phyloP scores from a whole-genome alignment of 2,797 vertebrate genomes.

The Huso huso region DNA sequence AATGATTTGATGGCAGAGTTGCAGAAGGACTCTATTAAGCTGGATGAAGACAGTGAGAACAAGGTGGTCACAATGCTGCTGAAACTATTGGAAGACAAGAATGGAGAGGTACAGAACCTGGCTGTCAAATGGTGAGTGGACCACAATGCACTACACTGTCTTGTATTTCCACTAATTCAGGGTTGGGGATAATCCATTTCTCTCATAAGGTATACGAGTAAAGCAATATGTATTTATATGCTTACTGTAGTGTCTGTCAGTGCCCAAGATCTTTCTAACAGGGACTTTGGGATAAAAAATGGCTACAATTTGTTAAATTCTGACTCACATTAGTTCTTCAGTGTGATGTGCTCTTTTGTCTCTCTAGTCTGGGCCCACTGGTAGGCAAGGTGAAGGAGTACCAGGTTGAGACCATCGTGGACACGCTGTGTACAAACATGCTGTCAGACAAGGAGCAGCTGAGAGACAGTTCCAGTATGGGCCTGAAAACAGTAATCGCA shows the following conservation, averaged over 20 bases:
- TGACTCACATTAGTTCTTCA: no score
- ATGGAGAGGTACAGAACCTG: conserved; percentile 91
- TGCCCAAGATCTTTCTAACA: no score
- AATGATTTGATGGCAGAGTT: conserved; percentile 93
- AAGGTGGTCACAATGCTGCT: conserved; percentile 87
- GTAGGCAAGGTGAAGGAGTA: conserved; percentile 91
- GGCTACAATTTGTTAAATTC: no score
- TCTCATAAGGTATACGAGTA: no score
- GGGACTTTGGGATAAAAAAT: no score
- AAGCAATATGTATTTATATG: no score
- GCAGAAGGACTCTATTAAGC: conserved; percentile 89
- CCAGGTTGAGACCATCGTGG: conserved; percentile 92
- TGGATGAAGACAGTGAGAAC: conserved; percentile 90
- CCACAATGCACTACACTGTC: no score
- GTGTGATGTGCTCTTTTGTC: no score
- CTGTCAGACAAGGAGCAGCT: conserved; percentile 87
- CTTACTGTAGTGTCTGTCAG: no score
- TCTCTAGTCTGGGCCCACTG: conserved; percentile 76
- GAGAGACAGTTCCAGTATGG: conserved; percentile 89
- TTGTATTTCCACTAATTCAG: no score
- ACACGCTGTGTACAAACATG: conserved; percentile 86
- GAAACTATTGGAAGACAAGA: conserved; percentile 87
- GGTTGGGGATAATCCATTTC: no score
- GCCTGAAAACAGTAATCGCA: conserved; percentile 84
- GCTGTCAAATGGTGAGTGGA: conserved; percentile 83